A percentile compares a stretch with the other conserved stretches of the same genome.
These are phyloP conservation scores for Trichopria drosophilae DNA, from an alignment of 2,888 invertebrate species.

Conservation along the genomic window DNA sequence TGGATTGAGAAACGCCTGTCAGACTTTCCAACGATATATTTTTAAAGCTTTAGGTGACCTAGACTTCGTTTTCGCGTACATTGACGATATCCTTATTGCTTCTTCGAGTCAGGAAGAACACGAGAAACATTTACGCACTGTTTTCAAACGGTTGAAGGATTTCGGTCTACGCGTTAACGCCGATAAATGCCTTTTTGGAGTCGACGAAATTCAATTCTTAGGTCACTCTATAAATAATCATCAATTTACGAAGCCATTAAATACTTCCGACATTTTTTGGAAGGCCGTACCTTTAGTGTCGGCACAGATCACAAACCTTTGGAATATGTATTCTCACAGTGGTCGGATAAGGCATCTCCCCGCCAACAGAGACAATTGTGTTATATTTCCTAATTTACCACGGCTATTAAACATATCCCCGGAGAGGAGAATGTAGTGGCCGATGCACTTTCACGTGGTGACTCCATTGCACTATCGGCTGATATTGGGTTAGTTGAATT, in stretches of 20 bases:
- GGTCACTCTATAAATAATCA: neutral
- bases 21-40: too few species aligned
- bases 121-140: neutral
- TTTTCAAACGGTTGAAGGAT: neutral
- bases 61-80: too few species aligned
- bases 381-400: constrained; percentile 29
- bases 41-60: too few species aligned
- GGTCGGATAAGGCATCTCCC: constrained; percentile 30
- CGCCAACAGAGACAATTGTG: constrained; percentile 30
- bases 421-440: constrained; percentile 34
- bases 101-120: constrained; percentile 1
- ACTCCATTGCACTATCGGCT: constrained; percentile 3
- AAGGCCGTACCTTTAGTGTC: constrained; percentile 20
- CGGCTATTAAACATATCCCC: constrained; percentile 25
- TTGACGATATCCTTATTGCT: too few species aligned
- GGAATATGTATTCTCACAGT: constrained; percentile 19
- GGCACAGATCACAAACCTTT: constrained; percentile 31
- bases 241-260: too few species aligned
- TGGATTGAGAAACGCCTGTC: too few species aligned
- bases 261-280: constrained; percentile 27
- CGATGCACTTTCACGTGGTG: constrained; percentile 33
- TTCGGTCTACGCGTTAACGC: neutral
- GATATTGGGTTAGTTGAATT: neutral
- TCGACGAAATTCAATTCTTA: neutral
- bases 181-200: neutral